phyloP scores from a whole-genome alignment of 1,140 invertebrate genomes.

The Temnothorax curvispinosus region DNA sequence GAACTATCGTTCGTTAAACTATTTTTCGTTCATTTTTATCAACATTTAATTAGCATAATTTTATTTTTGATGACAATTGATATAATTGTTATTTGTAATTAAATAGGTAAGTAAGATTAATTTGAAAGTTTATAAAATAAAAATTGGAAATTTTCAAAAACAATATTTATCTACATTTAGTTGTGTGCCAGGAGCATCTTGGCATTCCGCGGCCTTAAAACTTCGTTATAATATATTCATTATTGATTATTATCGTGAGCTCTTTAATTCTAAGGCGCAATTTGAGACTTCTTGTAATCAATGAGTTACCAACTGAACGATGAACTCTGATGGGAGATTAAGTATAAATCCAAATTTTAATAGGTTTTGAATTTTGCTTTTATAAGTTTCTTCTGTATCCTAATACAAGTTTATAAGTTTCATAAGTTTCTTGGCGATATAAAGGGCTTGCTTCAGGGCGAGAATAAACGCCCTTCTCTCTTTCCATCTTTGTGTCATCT shows the following conservation, averaged over 20 bases:
- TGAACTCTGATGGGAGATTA: slow-evolving; percentile 23
- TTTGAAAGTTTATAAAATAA: neutral
- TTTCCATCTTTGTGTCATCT: neutral
- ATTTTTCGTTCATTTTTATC: neutral
- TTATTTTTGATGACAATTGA: neutral
- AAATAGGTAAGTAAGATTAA: neutral
- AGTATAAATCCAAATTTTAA: slow-evolving; percentile 28
- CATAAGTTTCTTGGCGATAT: slow-evolving; percentile 18
- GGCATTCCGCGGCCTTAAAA: neutral
- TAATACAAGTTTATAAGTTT: slow-evolving; percentile 27
- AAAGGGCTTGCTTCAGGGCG: neutral
- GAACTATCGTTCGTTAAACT: neutral
- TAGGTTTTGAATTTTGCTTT: slow-evolving; percentile 14
- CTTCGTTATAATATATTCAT: neutral
- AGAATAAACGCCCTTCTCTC: slow-evolving; percentile 18
- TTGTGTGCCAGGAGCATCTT: neutral
- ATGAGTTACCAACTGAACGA: slow-evolving; percentile 3
- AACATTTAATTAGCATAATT: neutral
- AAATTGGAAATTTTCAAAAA: neutral
- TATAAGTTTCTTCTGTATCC: slow-evolving; percentile 17
- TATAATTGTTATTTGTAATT: neutral
- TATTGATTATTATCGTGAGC: neutral
- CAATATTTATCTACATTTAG: neutral
- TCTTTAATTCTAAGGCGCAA: neutral
- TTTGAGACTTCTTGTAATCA: neutral